Percentiles rank a stretch among this genome's conserved stretches.
Conservation (phyloP, 2,797 vertebrate species). For the Sarcoramphus papa region DNA sequence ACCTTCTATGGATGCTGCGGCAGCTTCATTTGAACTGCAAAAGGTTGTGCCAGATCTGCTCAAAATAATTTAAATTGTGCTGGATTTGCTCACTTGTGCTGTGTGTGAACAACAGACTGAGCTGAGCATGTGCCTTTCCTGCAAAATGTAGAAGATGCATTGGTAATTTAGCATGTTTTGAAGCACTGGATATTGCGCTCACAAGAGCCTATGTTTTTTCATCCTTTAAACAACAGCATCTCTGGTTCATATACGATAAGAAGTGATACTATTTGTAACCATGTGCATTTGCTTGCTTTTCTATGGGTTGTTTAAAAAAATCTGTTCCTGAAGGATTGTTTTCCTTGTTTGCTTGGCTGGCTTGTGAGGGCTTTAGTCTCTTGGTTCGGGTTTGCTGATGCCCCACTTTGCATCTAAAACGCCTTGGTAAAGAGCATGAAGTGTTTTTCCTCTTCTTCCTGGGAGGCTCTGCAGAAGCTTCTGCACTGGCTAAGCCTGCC, state of each 20-base stretch:
- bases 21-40: not conserved
- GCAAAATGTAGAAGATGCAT: not conserved
- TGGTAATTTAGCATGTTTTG: not conserved
- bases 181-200: not conserved
- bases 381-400: conserved; percentile 21
- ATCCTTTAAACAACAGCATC: not conserved
- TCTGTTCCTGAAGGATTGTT: not conserved
- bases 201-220: not conserved
- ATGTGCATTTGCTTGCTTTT: not conserved
- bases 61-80: not conserved
- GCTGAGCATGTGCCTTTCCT: not conserved
- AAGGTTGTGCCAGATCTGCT: not conserved
- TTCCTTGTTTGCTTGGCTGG: not conserved
- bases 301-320: not conserved
- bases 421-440: not conserved
- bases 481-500: not conserved
- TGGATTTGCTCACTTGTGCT: not conserved
- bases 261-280: not conserved
- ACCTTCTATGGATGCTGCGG: not conserved
- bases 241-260: not conserved
- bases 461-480: not conserved
- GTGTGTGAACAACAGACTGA: not conserved
- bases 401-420: conserved; percentile 22
- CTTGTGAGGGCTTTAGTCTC: not conserved
- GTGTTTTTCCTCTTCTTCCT: conserved; percentile 20